These are phyloP conservation scores for Acleris laterana DNA, from an alignment of 2,888 invertebrate genomes.

Conservation along the genomic window DNA sequence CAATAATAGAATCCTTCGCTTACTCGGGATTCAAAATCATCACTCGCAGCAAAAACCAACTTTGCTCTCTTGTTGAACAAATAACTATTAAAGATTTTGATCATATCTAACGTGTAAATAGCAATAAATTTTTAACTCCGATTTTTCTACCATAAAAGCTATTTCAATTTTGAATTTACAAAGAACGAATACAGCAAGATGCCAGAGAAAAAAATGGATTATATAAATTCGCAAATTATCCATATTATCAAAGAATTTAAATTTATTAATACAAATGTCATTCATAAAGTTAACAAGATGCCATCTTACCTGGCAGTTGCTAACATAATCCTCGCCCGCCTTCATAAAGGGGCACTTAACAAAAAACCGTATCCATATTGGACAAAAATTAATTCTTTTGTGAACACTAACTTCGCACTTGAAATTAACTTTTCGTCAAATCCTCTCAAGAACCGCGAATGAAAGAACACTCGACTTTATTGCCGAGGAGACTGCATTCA, in stretches of 20 bases:
- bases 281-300: conserved; percentile 72
- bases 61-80: too few species aligned
- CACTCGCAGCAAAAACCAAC: too few species aligned
- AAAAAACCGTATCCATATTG: conserved; percentile 62
- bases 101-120: too few species aligned
- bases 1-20: too few species aligned
- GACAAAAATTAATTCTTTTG: conserved; percentile 76
- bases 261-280: conserved; percentile 57
- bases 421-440: conserved; percentile 75
- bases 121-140: too few species aligned
- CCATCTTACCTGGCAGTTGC: conserved; percentile 56
- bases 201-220: too few species aligned
- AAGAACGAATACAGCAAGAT: too few species aligned
- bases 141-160: too few species aligned
- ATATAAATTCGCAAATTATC: neutral
- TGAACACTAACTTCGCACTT: conserved; percentile 70
- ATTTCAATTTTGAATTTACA: too few species aligned
- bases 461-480: conserved; percentile 49
- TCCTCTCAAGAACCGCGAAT: conserved; percentile 39
- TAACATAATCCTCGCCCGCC: conserved; percentile 63
- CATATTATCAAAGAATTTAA: conserved; percentile 10
- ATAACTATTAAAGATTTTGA: too few species aligned
- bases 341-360: conserved; percentile 54
- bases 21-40: too few species aligned
- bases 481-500: conserved; percentile 39